Evolutionary conservation across 2,113 vertebrate species (phyloP).

Genomic region (Hepsetus odoe): DNA sequence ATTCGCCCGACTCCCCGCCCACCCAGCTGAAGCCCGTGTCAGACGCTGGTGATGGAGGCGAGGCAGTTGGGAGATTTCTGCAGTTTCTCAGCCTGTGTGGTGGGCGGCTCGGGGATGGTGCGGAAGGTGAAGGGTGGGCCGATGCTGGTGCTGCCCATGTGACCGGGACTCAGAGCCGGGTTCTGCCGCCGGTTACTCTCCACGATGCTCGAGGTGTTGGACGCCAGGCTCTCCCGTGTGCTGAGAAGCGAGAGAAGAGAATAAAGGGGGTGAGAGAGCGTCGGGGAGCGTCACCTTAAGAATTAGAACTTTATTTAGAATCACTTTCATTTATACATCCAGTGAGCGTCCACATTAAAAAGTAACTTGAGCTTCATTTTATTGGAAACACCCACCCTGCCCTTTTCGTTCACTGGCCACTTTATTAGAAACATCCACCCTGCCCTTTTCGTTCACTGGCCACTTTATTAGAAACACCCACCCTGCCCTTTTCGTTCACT

Average conservation of each 20-base stretch:
- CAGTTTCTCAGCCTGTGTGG: conserved; percentile 91
- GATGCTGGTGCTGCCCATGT: conserved; percentile 83
- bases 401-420: neutral
- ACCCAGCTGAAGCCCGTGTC: conserved; percentile 71
- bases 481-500: too few relatives aligned
- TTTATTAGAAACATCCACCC: too few relatives aligned
- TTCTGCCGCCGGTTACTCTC: conserved; percentile 99
- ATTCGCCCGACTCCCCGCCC: conserved; percentile 42
- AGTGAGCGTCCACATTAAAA: too few relatives aligned
- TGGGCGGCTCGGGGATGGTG: conserved; percentile 84
- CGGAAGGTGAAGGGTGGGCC: conserved; percentile 91
- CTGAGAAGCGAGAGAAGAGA: conserved; percentile 65
- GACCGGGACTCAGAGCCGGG: conserved; percentile 90
- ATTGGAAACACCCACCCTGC: neutral
- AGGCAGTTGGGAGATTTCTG: conserved; percentile 98
- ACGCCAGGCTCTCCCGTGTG: conserved; percentile 98
- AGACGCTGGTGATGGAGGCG: conserved; percentile 99
- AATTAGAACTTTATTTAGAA: too few relatives aligned
- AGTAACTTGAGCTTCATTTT: too few relatives aligned
- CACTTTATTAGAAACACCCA: too few relatives aligned
- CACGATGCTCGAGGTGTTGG: conserved; percentile 98
- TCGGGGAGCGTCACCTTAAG: too few relatives aligned
- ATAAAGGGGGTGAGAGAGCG: neutral
- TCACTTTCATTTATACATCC: too few relatives aligned
- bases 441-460: too few relatives aligned